phyloP scores from a whole-genome alignment of 2,113 vertebrate species.

The Hydropotes inermis region DNA sequence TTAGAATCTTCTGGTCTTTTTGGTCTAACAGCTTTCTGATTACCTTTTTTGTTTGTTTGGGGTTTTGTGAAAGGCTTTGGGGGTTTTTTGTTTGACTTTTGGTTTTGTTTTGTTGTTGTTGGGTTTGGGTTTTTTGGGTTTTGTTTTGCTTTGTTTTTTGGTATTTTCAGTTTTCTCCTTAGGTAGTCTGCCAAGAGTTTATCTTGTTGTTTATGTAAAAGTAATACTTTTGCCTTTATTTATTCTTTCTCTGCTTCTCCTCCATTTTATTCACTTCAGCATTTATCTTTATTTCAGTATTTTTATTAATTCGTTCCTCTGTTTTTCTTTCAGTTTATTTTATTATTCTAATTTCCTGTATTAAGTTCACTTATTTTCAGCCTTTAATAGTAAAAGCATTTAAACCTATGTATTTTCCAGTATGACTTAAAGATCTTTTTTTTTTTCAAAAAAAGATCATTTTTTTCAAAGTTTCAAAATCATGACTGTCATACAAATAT shows the following conservation, averaged over 20 bases:
- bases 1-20: neutral
- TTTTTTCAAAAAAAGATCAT: neutral
- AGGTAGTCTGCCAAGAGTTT: neutral
- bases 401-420: neutral
- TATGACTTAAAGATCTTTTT: neutral
- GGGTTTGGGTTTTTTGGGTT: neutral
- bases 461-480: neutral
- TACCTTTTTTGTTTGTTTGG: neutral
- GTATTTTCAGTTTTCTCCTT: neutral
- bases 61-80: neutral
- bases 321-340: neutral
- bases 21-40: neutral
- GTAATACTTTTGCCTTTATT: neutral
- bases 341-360: neutral
- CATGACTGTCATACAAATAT: neutral
- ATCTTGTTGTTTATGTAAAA: neutral
- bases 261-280: neutral
- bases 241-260: neutral
- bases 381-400: neutral
- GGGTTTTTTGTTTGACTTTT: neutral
- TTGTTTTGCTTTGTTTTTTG: neutral
- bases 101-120: neutral
- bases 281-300: neutral
- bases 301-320: neutral
- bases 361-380: neutral